A percentile compares a stretch with the other conserved stretches of the same genome.
phyloP scores from a whole-genome alignment of 2,888 invertebrate species.

The Caenorhabditis macrosperma region DNA sequence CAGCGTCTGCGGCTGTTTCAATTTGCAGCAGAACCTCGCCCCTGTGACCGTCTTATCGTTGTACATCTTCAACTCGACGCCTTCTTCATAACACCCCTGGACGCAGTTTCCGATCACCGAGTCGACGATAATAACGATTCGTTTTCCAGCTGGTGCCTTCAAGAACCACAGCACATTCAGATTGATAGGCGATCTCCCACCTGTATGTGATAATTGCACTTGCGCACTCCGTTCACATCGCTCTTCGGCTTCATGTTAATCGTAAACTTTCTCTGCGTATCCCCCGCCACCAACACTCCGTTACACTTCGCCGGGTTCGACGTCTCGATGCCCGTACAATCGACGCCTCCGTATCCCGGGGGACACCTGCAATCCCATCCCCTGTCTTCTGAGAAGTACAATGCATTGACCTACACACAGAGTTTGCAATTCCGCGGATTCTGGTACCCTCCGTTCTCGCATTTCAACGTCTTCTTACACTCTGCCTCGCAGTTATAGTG shows the following conservation, averaged over 20 bases:
- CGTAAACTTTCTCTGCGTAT: conserved; percentile 51
- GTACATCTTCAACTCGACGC: conserved; percentile 55
- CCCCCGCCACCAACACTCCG: conserved; percentile 51
- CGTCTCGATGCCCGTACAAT: conserved; percentile 51
- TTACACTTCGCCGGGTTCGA: conserved; percentile 53
- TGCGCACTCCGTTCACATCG: conserved; percentile 27
- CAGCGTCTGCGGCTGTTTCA: conserved; percentile 41
- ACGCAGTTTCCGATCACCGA: conserved; percentile 61
- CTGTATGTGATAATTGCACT: conserved; percentile 62
- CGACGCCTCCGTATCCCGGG: conserved; percentile 51
- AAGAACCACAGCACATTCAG: not conserved
- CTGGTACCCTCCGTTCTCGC: conserved; percentile 56
- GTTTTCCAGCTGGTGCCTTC: conserved; percentile 58
- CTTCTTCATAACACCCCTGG: conserved; percentile 61
- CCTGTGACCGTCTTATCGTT: conserved; percentile 54
- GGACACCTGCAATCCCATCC: conserved; percentile 52
- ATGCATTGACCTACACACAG: conserved; percentile 31
- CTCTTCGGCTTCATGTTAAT: conserved; percentile 52
- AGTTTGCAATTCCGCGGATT: conserved; percentile 50
- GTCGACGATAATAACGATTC: conserved; percentile 50
- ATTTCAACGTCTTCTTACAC: conserved; percentile 33
- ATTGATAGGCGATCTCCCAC: conserved; percentile 1
- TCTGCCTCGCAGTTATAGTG: conserved; percentile 59
- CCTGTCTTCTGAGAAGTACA: not conserved
- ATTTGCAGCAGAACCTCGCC: conserved; percentile 56